Evolutionary conservation across 2,888 invertebrate species (phyloP).

Genomic region (Nephrotoma guestfalica): DNA sequence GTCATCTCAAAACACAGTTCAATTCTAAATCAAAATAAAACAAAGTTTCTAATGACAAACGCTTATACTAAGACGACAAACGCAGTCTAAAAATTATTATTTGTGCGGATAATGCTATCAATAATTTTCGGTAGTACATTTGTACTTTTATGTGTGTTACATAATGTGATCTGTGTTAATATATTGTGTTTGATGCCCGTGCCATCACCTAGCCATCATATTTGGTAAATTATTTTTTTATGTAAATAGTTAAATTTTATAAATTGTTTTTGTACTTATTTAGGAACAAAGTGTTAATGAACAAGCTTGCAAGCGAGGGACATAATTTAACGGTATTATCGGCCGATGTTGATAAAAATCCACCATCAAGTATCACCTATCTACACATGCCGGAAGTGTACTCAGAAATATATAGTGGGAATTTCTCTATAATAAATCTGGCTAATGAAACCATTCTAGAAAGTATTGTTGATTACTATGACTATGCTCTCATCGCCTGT

Average conservation of each 20-base stretch:
- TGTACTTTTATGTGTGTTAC: not conserved
- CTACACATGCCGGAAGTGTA: slow-evolving; percentile 9
- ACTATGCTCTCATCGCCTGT: not conserved
- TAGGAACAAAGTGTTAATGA: slow-evolving; percentile 9
- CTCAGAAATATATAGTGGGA: not conserved
- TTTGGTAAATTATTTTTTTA: slow-evolving; percentile 13
- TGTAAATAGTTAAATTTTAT: not conserved
- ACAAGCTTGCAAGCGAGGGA: slow-evolving; percentile 10
- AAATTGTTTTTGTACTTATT: not conserved
- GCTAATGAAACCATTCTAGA: not conserved
- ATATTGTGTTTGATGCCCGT: slow-evolving; percentile 17
- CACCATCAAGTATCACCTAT: slow-evolving; percentile 8
- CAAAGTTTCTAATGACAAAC: not conserved
- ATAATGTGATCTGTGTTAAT: slow-evolving; percentile 9
- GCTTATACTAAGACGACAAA: too few species aligned
- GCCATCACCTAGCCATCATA: slow-evolving; percentile 18
- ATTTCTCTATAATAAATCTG: not conserved
- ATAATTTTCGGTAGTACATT: not conserved
- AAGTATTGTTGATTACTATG: not conserved
- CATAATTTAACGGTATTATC: slow-evolving; percentile 14
- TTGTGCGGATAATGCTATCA: not conserved
- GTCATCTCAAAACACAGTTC: not conserved
- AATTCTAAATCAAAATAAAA: not conserved
- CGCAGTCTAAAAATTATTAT: too few species aligned
- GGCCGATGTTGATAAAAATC: slow-evolving; percentile 8